Conservation (phyloP, 2,797 vertebrate genomes). For the Chrysocyon brachyurus region DNA sequence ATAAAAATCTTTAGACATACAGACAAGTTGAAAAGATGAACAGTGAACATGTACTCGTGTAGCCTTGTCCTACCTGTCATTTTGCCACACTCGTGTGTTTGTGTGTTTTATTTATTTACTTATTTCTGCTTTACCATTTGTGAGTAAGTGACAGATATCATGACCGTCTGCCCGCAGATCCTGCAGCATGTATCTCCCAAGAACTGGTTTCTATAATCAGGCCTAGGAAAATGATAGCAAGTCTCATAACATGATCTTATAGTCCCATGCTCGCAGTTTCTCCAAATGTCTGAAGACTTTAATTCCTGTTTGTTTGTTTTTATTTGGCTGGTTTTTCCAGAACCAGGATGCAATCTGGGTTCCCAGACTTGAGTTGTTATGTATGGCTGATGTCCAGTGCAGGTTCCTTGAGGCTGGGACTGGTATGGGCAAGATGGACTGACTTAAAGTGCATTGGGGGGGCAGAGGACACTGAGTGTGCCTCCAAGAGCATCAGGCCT, state of each 20-base stretch:
- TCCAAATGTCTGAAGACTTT: neutral
- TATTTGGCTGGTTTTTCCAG: neutral
- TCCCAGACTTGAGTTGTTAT: neutral
- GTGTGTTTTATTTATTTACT: neutral
- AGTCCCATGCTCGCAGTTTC: neutral
- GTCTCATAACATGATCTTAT: rapidly evolving
- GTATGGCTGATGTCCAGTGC: rapidly evolving
- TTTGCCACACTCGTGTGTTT: rapidly evolving
- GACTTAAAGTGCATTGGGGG: rapidly evolving
- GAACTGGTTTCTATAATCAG: neutral
- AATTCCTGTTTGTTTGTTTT: neutral
- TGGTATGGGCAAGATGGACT: neutral
- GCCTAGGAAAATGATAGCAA: neutral
- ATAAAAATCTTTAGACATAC: neutral
- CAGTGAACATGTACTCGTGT: too few relatives aligned
- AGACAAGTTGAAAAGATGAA: neutral
- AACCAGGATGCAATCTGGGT: neutral
- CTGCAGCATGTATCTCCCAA: neutral
- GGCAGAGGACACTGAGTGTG: neutral
- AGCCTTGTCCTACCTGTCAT: rapidly evolving
- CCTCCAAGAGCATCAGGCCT: neutral
- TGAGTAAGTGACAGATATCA: neutral
- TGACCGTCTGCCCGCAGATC: neutral
- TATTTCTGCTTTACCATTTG: neutral
- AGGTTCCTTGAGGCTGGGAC: neutral